Evolutionary conservation across 2,888 invertebrate genomes (phyloP).

Genomic region (Amiota minor): DNA sequence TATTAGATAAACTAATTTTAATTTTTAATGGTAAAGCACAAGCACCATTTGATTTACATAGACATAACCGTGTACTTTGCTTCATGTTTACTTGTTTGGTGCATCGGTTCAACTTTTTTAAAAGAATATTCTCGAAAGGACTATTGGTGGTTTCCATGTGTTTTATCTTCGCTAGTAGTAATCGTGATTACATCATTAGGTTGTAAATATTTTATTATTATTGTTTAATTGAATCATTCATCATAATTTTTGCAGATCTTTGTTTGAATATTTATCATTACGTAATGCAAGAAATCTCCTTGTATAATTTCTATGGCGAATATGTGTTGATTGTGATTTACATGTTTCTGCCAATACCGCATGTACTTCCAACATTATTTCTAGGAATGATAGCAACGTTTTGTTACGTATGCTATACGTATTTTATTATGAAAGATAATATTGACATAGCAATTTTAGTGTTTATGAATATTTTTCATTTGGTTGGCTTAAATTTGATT

Average conservation of each 20-base stretch:
- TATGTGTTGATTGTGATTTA: conserved; percentile 47
- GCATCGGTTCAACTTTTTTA: conserved; percentile 42
- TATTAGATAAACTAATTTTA: not conserved
- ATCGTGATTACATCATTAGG: conserved; percentile 33
- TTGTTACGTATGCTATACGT: not conserved
- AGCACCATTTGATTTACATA: conserved; percentile 9
- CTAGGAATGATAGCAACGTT: conserved; percentile 35
- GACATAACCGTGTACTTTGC: conserved; percentile 32
- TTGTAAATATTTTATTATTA: conserved; percentile 24
- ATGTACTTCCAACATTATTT: conserved; percentile 29
- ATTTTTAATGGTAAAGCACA: conserved; percentile 31
- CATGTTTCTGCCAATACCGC: conserved; percentile 47
- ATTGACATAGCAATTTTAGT: not conserved
- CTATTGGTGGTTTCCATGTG: conserved; percentile 33
- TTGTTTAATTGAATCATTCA: not conserved
- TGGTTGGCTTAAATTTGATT: conserved; percentile 43
- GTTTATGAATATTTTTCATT: conserved; percentile 33
- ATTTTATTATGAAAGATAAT: not conserved
- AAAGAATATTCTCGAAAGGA: not conserved
- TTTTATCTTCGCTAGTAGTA: conserved; percentile 35
- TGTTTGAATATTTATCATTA: conserved; percentile 36
- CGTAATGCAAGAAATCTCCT: conserved; percentile 18
- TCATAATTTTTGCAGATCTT: conserved; percentile 33
- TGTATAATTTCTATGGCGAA: conserved; percentile 40
- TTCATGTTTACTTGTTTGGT: not conserved